These are phyloP conservation scores for Columbina picui DNA, from an alignment of 2,113 vertebrate species.

Conservation along the genomic window DNA sequence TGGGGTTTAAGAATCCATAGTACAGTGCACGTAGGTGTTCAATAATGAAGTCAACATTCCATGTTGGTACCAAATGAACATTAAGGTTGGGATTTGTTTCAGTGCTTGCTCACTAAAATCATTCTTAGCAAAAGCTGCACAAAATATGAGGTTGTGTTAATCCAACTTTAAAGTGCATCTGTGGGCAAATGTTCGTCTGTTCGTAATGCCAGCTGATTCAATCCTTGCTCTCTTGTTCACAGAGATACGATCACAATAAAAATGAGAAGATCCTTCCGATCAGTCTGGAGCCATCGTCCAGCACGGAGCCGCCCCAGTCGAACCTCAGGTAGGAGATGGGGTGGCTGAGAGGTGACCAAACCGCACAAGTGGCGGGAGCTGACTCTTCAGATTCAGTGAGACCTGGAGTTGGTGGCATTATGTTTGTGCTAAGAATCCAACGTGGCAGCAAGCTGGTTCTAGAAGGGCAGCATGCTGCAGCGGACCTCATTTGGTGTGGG, in stretches of 20 bases:
- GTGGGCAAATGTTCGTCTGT: background rate
- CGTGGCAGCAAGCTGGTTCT: background rate
- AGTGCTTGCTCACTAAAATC: background rate
- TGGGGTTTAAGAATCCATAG: background rate
- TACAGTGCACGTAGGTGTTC: background rate
- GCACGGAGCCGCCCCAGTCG: conserved; percentile 85
- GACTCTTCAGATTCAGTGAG: background rate
- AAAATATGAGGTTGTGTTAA: background rate
- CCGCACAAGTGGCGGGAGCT: background rate
- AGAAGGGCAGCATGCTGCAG: background rate
- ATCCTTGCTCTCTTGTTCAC: conserved; percentile 32
- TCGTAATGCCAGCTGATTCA: background rate
- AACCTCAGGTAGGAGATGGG: conserved; percentile 85
- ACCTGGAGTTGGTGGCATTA: background rate
- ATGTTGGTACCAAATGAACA: background rate
- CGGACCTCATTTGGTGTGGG: background rate
- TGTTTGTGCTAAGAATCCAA: background rate
- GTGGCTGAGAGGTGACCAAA: background rate
- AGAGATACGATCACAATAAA: conserved; percentile 95
- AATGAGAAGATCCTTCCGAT: conserved; percentile 93
- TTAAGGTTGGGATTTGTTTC: background rate
- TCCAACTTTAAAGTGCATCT: background rate
- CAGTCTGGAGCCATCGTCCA: conserved; percentile 93
- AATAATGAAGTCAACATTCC: background rate
- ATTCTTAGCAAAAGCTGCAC: background rate